Percentiles rank a stretch among this genome's conserved stretches.
phyloP scores from a whole-genome alignment of 1,140 invertebrate species.

The Propsilocerus akamusi region DNA sequence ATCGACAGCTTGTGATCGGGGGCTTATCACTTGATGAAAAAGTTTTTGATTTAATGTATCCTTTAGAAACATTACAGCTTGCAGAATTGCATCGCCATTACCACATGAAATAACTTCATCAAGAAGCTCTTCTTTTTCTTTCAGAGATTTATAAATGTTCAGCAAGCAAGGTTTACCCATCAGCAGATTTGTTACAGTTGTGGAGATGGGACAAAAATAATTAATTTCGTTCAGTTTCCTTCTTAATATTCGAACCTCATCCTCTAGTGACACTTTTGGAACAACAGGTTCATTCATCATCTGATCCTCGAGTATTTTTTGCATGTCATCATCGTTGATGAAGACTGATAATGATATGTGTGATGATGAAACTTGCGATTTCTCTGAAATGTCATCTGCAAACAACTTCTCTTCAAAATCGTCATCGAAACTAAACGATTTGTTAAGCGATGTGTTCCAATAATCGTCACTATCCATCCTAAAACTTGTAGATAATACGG shows the following conservation, averaged over 20 bases:
- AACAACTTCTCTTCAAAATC: slow-evolving; percentile 13
- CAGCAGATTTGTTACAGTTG: slow-evolving; percentile 28
- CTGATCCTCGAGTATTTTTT: slow-evolving; percentile 3
- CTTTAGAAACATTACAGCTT: slow-evolving; percentile 33
- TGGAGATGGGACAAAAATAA: slow-evolving; percentile 16
- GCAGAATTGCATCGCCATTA: slow-evolving; percentile 34
- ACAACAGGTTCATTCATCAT: background rate
- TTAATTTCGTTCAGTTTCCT: slow-evolving; percentile 18
- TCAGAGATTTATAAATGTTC: slow-evolving; percentile 30
- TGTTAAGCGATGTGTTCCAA: slow-evolving; percentile 20
- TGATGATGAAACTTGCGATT: background rate
- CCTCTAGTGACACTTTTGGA: slow-evolving; percentile 6
- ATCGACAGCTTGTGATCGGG: slow-evolving; percentile 28
- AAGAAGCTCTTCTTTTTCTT: slow-evolving; percentile 33
- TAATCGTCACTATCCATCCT: slow-evolving; percentile 13
- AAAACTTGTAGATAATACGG: background rate
- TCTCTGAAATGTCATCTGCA: slow-evolving; percentile 6
- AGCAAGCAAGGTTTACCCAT: slow-evolving; percentile 28
- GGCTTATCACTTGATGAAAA: slow-evolving; percentile 28
- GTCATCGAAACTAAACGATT: slow-evolving; percentile 22
- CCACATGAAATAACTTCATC: slow-evolving; percentile 30
- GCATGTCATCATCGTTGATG: slow-evolving; percentile 4
- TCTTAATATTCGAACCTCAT: slow-evolving; percentile 5
- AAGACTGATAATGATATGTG: background rate
- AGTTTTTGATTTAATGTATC: slow-evolving; percentile 31